Evolutionary conservation across 2,113 vertebrate species (phyloP).

Genomic region (Hypanus sabinus): DNA sequence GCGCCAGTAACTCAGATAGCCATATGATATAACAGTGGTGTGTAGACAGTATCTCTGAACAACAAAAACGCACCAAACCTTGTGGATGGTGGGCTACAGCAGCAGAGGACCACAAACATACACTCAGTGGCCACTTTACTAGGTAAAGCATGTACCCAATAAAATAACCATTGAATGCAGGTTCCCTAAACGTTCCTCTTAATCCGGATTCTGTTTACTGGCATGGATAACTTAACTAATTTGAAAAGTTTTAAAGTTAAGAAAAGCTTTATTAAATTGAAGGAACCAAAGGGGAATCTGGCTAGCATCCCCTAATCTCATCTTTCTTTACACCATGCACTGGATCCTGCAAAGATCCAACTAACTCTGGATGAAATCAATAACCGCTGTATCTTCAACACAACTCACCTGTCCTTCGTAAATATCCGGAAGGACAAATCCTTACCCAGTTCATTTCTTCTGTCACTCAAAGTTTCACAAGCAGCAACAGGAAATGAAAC

Average conservation of each 20-base stretch:
- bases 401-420: background rate
- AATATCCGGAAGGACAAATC: slow-evolving; percentile 13
- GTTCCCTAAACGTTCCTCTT: background rate
- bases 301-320: background rate
- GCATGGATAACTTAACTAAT: background rate
- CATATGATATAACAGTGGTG: too few species aligned
- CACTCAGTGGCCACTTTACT: too few species aligned
- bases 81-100: too few species aligned
- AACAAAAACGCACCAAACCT: too few species aligned
- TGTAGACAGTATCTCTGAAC: too few species aligned
- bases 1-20: too few species aligned
- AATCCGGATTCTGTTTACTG: too few species aligned
- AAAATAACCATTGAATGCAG: too few species aligned
- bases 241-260: background rate
- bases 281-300: background rate
- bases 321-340: background rate
- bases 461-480: background rate
- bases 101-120: too few species aligned
- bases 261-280: background rate
- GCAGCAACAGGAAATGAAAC: background rate
- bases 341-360: background rate
- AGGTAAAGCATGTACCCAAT: too few species aligned
- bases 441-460: background rate
- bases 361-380: background rate
- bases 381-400: background rate